Base-by-base conservation (phyloP, 2,797 vertebrate species). In the Gobionotothen gibberifrons region DNA sequence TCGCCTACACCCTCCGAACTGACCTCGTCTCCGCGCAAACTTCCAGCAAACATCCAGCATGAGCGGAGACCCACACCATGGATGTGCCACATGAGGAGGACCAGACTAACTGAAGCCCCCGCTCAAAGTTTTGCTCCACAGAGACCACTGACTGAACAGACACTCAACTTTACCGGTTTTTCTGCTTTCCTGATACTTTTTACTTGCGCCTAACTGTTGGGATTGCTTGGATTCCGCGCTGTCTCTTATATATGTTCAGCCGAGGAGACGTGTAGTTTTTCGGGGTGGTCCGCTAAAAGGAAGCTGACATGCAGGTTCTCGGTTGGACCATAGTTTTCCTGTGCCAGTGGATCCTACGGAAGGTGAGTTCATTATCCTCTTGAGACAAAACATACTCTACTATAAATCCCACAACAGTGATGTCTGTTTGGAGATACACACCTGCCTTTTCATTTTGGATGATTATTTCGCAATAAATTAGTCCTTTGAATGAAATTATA, bases 251-350 rank as follows among this genome's bases (percentile, higher is more conserved):
- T 93, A 94, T 95, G 94, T 90, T 85, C 78, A 82, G 68, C 85
- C 85, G 73, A 81, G 90, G 93, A 93, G 89, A 90, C 90, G 92
- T 85, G 86, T 93, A 93, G 89, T 89, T 88, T 85, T 78, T 79
- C 59, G 87, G 86, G 88, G 91, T 87, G 93, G 89, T 92, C 88
- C 82, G 87, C 89, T 83, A 29, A 55, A 67, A 90, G 90, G 93
- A 93, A 93, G 92, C 92, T 90, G 93, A 92, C 87, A 95, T 95
- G 95, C 93, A 92, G 93, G 89, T 95, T 83, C 90, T 94, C 90
- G 92, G 89, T 44, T 95, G 94, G 95, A 94, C 90, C 90, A 53
- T 91, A 84, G 83, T 93, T 78, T 83, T 95, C 85, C 87, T 95
- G 78, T 89, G 88, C 90, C 95, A 95, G 82, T 95, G 95, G 93